Conservation (phyloP, 2,113 vertebrate species). For the Macaca nemestrina region DNA sequence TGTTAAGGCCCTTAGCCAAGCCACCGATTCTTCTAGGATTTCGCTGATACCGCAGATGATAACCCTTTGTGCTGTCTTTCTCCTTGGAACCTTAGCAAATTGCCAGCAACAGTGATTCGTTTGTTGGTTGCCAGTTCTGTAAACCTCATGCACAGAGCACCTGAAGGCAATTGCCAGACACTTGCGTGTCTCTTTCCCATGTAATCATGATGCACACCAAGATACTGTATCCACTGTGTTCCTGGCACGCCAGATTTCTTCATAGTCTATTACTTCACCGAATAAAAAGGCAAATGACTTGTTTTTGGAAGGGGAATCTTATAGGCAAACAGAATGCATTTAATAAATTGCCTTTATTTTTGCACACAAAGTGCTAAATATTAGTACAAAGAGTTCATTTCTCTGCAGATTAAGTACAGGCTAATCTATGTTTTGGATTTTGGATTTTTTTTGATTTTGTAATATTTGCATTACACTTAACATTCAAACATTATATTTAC, state of each 20-base stretch:
- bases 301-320: not conserved
- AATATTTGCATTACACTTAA: not conserved
- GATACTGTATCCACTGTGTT: not conserved
- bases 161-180: not conserved
- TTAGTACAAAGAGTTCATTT: not conserved
- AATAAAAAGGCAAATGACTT: slow-evolving; percentile 32
- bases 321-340: not conserved
- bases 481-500: not conserved
- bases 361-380: not conserved
- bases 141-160: not conserved
- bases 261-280: not conserved
- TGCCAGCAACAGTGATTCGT: not conserved
- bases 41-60: not conserved
- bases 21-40: not conserved
- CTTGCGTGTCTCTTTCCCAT: not conserved
- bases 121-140: not conserved
- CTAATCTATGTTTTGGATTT: not conserved
- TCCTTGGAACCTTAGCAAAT: not conserved
- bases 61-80: not conserved
- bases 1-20: not conserved
- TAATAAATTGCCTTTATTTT: slow-evolving; percentile 30
- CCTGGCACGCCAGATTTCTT: not conserved
- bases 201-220: not conserved
- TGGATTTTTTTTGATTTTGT: not conserved
- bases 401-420: not conserved